Base-by-base conservation (phyloP, 2,797 vertebrate species). In the Phoxinus dragarum region DNA sequence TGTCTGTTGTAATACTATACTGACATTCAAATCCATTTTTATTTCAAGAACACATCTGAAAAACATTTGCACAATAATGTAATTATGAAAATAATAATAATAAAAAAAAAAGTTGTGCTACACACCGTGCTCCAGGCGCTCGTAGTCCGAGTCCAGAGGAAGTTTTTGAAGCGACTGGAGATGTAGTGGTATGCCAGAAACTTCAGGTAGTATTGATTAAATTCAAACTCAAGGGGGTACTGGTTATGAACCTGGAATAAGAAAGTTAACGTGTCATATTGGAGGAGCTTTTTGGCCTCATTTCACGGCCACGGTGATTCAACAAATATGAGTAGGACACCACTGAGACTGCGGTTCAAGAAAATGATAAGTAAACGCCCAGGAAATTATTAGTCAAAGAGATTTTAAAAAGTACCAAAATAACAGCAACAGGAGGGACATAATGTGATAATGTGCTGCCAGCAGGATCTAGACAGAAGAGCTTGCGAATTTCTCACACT, bases 151-250 rank as follows among this genome's bases (percentile, higher is more conserved):
- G 93, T 99, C 98, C 96, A 99, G 95, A 89, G 97, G 95, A 99
- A 99, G 93, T 98, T 98, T 95, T 98, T 99, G 95, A 98, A 99
- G 91, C 98, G 95, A 94, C 98, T 99, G 91, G 98, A 99, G 92
- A 98, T 94, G 89, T 98, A 97, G 92, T 99, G 98, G 94, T 99
- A 99, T 80, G 98, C 98, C 95, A 99, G 93, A 93, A 99, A 99
- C 96, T 97, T 98, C 91, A 99, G 93, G 94, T 99, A 99, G 94
- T 98, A 96, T 84, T 98, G 97, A 96, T 99, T 99, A 93, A 99
- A 99, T 95, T 99, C 98, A 96, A 99, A 99, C 92, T 99, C 98
- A 82, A 97, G 95, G 89, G 98, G 98, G 94, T 97, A 97, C 85
- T 99, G 98, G 91, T 94, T 96, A 93, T 98, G 95, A 94, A 99